phyloP scores from a whole-genome alignment of 2,888 invertebrate genomes.

The Sinentomon sp. region DNA sequence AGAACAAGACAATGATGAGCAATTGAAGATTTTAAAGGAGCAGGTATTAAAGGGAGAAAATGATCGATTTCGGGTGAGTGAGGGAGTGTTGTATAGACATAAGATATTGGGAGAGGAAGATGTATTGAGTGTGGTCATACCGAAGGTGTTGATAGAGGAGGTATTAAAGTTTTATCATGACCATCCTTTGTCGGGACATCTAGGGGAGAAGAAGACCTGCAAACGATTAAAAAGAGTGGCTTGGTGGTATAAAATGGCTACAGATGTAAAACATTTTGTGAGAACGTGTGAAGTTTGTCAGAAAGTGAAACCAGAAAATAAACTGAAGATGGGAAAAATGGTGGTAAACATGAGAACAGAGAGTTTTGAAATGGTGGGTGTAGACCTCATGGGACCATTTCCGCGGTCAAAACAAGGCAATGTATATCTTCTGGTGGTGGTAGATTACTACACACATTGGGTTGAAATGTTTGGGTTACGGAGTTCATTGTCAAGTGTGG shows the following conservation, averaged over 20 bases:
- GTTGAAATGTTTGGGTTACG: no score
- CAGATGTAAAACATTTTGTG: slow-evolving; percentile 11
- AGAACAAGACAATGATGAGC: no score
- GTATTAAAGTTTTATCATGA: slow-evolving; percentile 12
- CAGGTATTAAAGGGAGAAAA: no score
- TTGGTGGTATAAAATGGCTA: slow-evolving; percentile 12
- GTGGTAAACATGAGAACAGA: neutral
- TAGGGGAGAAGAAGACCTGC: slow-evolving; percentile 11
- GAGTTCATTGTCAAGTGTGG: no score
- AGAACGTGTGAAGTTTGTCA: slow-evolving; percentile 11
- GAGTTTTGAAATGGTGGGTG: slow-evolving; percentile 9
- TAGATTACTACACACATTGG: no score
- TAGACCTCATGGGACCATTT: slow-evolving; percentile 12
- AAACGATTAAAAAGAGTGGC: slow-evolving; percentile 8
- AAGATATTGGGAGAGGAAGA: no score
- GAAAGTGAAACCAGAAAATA: slow-evolving; percentile 7
- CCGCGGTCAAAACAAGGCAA: slow-evolving; percentile 1
- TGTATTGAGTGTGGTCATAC: no score
- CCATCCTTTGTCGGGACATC: slow-evolving; percentile 11
- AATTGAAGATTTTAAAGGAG: no score
- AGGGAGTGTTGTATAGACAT: no score
- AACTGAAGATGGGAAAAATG: slow-evolving; percentile 9
- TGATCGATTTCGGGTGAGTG: no score
- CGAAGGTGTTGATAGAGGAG: slow-evolving; percentile 5
- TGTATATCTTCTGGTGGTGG: no score